Percentiles rank a stretch among this genome's conserved stretches.
phyloP scores from a whole-genome alignment of 2,888 invertebrate genomes.

The Sisyra nigra region DNA sequence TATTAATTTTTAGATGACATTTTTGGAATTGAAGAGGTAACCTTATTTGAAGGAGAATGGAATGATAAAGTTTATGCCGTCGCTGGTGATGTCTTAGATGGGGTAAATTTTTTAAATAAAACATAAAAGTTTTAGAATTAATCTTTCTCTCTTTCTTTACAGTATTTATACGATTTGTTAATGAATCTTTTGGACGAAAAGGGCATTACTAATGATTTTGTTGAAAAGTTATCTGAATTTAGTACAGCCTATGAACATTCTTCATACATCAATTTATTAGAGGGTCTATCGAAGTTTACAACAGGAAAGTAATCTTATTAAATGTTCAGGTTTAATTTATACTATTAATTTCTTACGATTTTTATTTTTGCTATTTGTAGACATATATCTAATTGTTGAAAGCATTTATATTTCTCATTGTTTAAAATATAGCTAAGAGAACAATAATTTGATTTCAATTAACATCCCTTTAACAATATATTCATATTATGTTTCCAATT shows the following conservation, averaged over 20 bases:
- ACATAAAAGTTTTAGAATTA: slow-evolving; percentile 1
- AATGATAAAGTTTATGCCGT: slow-evolving; percentile 78
- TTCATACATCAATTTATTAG: slow-evolving; percentile 77
- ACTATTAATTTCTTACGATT: no score
- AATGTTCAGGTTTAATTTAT: not conserved
- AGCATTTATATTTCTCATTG: not conserved
- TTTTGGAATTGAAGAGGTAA: slow-evolving; percentile 87
- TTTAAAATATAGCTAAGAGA: not conserved
- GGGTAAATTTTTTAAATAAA: slow-evolving; percentile 41
- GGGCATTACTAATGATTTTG: slow-evolving; percentile 86
- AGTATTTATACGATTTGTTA: slow-evolving; percentile 87
- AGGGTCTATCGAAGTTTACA: slow-evolving; percentile 75
- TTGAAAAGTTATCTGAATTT: slow-evolving; percentile 70
- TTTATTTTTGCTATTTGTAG: no score
- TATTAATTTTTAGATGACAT: slow-evolving; percentile 54
- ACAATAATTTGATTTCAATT: no score
- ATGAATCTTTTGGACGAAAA: slow-evolving; percentile 94
- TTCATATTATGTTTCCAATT: no score
- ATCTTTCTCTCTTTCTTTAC: slow-evolving; percentile 22
- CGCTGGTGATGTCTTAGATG: slow-evolving; percentile 88
- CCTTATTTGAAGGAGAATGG: slow-evolving; percentile 76
- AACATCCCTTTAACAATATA: no score
- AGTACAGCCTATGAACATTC: slow-evolving; percentile 88
- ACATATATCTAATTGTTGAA: no score
- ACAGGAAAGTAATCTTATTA: slow-evolving; percentile 30